Base-by-base conservation (phyloP, 1,140 invertebrate genomes). In the Papilio aristodemus region DNA sequence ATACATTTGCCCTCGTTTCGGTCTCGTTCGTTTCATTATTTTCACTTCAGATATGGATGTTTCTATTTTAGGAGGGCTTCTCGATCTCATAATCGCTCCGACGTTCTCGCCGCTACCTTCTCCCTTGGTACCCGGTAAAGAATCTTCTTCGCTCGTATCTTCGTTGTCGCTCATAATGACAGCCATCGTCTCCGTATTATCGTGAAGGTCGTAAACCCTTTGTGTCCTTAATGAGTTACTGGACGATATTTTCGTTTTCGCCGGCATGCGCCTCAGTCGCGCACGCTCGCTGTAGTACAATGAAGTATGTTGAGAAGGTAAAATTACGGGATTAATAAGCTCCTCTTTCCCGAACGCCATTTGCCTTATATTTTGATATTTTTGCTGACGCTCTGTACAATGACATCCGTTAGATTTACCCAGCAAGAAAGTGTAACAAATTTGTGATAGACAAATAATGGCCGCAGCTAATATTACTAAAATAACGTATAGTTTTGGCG, bases 41-140 rank as follows among this genome's bases (percentile, higher is more conserved):
- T 79, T 79, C 41, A 91, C 75, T 72, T 91, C 79, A 7, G 83
- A 78, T 3, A 91, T 75, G 0, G 79, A 74, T 0, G 85, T 80
- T 7, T 89, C 84, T 71, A 90, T 78, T 75, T 86, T 82, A 0
- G 89, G 87, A 7, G 87, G 87, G 72, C 87, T 89, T 19, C 69
- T 69, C 0, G 79, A 71, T 25, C 76, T 73, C 13, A 67, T 71
- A 4, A 63, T 38, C 36, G 63, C 70, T 17, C 66, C 67, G 0
- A 46, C 66, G 14, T 80, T 68, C 3, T 73, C 68, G 5, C 67
- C 62, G 6, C 57, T 71, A 4, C 32, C 59, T 38, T 62, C 59
- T 14, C 38, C n/a, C 39, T 74, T 73, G 10, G 72, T 68, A 14
- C 62, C 41, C 3, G 68, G 32, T 10, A 62, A 10, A 0, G 75